These are phyloP conservation scores for Drosophila mauritiana DNA, from an alignment of 1,140 invertebrate genomes.

Conservation along the genomic window DNA sequence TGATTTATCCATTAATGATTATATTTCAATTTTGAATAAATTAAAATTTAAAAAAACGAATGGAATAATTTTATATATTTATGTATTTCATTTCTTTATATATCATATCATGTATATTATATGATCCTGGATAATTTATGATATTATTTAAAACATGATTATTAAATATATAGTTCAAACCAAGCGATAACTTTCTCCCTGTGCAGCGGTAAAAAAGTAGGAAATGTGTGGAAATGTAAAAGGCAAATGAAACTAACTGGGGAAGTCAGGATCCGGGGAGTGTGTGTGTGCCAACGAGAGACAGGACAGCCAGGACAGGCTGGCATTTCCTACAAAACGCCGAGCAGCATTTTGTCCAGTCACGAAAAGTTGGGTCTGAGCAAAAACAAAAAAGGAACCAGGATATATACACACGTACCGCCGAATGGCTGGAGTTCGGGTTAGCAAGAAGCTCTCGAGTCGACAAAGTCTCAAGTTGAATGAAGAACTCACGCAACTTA, in stretches of 20 bases:
- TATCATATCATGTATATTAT: too few species aligned
- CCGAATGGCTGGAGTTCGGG: constrained; percentile 59
- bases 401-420: constrained; percentile 29
- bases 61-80: too few species aligned
- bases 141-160: too few species aligned
- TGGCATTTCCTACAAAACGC: constrained; percentile 57
- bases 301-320: constrained; percentile 49
- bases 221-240: constrained; percentile 82
- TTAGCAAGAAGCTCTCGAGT: constrained; percentile 65
- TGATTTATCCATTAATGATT: too few species aligned
- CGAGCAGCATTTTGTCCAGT: constrained; percentile 69
- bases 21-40: too few species aligned
- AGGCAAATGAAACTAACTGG: constrained; percentile 77
- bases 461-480: constrained; percentile 67
- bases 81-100: too few species aligned
- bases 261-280: constrained; percentile 10
- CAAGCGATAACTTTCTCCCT: background rate
- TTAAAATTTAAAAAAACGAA: too few species aligned
- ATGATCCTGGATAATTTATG: too few species aligned
- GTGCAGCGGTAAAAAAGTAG: constrained; percentile 39
- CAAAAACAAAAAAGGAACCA: constrained; percentile 25
- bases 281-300: constrained; percentile 67
- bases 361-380: constrained; percentile 71
- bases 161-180: too few species aligned
- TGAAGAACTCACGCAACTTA: constrained; percentile 71